Conservation (phyloP, 1,140 invertebrate species). For the Leptoteleia sp. region DNA sequence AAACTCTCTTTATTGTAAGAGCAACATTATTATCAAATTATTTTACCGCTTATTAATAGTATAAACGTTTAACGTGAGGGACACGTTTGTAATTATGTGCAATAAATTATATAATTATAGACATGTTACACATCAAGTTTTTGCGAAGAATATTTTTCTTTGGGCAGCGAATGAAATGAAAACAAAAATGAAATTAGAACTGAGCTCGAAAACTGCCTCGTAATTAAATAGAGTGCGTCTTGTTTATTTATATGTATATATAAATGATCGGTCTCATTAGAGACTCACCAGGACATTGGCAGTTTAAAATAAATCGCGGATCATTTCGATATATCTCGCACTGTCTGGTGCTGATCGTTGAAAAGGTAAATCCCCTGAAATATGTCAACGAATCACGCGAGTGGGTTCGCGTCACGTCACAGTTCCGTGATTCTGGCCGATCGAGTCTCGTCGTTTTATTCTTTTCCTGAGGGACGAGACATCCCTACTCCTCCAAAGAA, state of each 20-base stretch:
- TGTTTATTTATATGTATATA: not conserved
- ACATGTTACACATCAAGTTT: too few relatives aligned
- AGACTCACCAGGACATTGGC: constrained; percentile 15
- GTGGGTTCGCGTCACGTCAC: constrained; percentile 65
- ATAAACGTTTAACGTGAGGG: too few relatives aligned
- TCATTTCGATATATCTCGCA: constrained; percentile 45
- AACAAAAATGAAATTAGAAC: too few relatives aligned
- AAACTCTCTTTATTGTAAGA: too few relatives aligned
- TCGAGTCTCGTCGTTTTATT: constrained; percentile 63
- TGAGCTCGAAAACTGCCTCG: too few relatives aligned
- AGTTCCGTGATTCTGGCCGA: constrained; percentile 67
- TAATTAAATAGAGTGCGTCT: not conserved
- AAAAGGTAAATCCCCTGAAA: constrained; percentile 68
- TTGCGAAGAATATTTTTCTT: too few relatives aligned
- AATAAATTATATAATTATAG: too few relatives aligned
- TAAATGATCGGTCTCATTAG: constrained; percentile 1
- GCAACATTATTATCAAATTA: too few relatives aligned
- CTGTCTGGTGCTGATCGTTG: constrained; percentile 49
- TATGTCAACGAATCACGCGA: constrained; percentile 69
- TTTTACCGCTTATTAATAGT: too few relatives aligned
- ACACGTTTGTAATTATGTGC: too few relatives aligned
- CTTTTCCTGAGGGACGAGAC: constrained; percentile 54
- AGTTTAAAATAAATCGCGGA: constrained; percentile 39
- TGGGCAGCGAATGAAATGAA: too few relatives aligned
- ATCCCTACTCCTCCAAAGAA: constrained; percentile 46